Base-by-base conservation (phyloP, 2,113 vertebrate genomes). In the Bothrops jararaca region DNA sequence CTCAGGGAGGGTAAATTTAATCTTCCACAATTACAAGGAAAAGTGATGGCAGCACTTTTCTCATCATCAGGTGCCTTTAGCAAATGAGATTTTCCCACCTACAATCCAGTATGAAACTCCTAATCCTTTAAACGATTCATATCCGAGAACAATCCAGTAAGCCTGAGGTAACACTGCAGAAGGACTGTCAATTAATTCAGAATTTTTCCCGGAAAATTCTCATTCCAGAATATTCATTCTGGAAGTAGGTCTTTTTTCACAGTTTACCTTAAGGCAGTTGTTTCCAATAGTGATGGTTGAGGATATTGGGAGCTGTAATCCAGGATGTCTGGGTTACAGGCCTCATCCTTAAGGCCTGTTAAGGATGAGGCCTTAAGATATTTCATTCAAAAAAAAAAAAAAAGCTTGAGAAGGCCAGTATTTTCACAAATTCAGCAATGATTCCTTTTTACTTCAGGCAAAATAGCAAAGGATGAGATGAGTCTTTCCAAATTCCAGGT, bases 31-130 rank as follows among this genome's bases (percentile, higher is more conserved):
- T 89, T 80, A 89, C 10, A 91, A 2, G 1, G 1, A 20, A 18
- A 93, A 95, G 2, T 1, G 85, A 24, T 95, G 89, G 7, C 89
- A 91, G 93, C 85, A 1, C 2, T 50, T 88, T 29, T 87, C 56
- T 50, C 39, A 42, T 56, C n/a, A 23, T 15, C n/a, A 69, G 60
- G 23, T 56, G 50, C n/a, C 60, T 89, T 74, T 24, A 29, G 34
- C 91, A 92, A 80, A 89, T 56, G 57, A 89, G 52, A 69, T 56
- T 92, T 64, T 52, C 13, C 85, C 57, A 74, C 58, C 86, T 54
- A 58, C 48, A 64, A 54, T 39, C n/a, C 39, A 57, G 23, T 26
- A 56, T 2, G n/a, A 53, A 54, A 45, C 34, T 64, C 45, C 45
- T 52, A 23, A 64, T 24, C 57, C 22, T 92, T 91, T 87, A 86